Conservation (phyloP, 2,888 invertebrate species). For the Thereva nobilitata region DNA sequence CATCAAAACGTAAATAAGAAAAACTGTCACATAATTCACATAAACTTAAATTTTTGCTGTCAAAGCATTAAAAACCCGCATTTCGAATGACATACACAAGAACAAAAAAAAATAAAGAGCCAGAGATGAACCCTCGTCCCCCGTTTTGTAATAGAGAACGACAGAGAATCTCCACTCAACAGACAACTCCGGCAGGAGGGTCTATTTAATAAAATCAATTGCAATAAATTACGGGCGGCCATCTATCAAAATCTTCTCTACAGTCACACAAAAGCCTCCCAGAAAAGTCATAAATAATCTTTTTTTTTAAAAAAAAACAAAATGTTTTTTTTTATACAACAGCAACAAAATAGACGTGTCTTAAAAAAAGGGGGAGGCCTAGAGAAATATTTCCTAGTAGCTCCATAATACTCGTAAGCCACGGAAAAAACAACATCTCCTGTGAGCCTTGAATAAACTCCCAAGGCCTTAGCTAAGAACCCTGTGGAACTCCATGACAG, state of each 20-base stretch:
- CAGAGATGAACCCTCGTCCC: neutral
- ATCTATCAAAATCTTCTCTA: conserved; percentile 32
- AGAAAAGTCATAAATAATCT: conserved; percentile 31
- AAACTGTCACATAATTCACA: conserved; percentile 12
- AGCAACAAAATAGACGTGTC: conserved; percentile 1
- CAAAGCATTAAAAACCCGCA: conserved; percentile 26
- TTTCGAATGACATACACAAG: neutral
- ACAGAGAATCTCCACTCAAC: conserved; percentile 13
- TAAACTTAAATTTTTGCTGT: conserved; percentile 28
- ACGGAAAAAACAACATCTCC: too few species aligned
- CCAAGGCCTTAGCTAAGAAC: conserved; percentile 10
- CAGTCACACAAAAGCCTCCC: conserved; percentile 28
- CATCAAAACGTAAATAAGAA: too few species aligned
- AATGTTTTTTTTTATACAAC: too few species aligned
- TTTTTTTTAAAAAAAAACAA: conserved; percentile 1
- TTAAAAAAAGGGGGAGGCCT: conserved; percentile 4
- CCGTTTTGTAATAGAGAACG: neutral
- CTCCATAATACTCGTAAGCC: neutral
- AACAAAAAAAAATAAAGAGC: neutral
- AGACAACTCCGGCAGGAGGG: conserved; percentile 8
- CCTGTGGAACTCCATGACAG: conserved; percentile 27
- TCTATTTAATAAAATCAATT: conserved; percentile 38
- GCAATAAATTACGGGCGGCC: conserved; percentile 34
- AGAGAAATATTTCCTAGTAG: neutral
- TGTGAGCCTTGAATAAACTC: conserved; percentile 16